Base-by-base conservation (phyloP, 2,888 invertebrate species). In the Cataglyphis rosenhaueri region DNA sequence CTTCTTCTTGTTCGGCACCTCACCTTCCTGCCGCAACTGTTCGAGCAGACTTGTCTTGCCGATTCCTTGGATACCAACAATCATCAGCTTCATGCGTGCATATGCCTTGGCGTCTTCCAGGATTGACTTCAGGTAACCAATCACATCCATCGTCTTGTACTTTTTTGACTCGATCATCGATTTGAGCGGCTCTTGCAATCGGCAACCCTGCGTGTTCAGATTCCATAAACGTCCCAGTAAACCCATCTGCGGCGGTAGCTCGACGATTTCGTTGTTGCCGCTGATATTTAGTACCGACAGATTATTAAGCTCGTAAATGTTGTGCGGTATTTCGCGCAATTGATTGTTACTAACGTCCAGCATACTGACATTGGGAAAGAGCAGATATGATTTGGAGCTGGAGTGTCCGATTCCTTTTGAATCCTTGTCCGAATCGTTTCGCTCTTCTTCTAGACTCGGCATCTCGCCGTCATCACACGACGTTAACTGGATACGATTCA, bases 171-270 rank as follows among this genome's bases (percentile, higher is more conserved):
- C 97, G 84, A 99, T 97, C 98, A 99, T 98, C 0, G 97, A 97
- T 85, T 97, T 97, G 0, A 99, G 95, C 0, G 99, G 99, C 93
- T 99, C 99, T 91, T 97, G 97, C 15, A 99, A 95, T 38, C 97
- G 96, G 92, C 99, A 99, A 3, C 98, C 98, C 62, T 97, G 96
- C 3, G 99, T 97, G 94, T 98, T 98, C 57, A 99, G 95, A 95
- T 99, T 99, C 99, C 99, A 99, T 57, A 99, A 95, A n/a, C 98
- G 97, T 0, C 97, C 97, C 2, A 99, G 96, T 9, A 99, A 95
- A 0, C 99, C 99, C 97, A 99, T 97, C 94, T 99, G 98, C 0
- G 99, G 97, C 0, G 99, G 99, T 76, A 99, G 96, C 92, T 98
- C 97, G 6, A 96, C 96, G 75, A 98, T 96, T 57, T 98, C 98